phyloP scores from a whole-genome alignment of 2,113 vertebrate genomes.

The Solea solea region DNA sequence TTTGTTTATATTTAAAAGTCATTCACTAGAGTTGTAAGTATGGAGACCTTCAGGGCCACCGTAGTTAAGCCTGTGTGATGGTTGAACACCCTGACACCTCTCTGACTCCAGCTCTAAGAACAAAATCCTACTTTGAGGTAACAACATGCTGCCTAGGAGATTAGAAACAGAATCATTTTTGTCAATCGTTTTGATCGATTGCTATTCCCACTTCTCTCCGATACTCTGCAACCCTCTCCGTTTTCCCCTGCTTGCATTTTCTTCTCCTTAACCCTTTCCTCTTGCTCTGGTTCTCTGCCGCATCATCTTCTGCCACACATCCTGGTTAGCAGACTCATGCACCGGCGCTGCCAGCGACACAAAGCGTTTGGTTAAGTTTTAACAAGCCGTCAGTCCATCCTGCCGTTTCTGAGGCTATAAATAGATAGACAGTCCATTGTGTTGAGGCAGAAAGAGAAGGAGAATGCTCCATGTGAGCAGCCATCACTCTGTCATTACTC shows the following conservation, averaged over 20 bases:
- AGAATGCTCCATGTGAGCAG: background rate
- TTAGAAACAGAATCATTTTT: no score
- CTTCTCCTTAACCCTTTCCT: background rate
- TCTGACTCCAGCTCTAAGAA: no score
- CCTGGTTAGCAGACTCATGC: background rate
- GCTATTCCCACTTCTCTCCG: no score
- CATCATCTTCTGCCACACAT: background rate
- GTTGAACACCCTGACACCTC: no score
- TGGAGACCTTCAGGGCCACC: no score
- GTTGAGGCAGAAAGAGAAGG: conserved; percentile 6
- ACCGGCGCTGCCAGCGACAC: background rate
- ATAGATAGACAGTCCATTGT: conserved; percentile 47
- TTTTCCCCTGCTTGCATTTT: no score
- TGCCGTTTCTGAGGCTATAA: conserved; percentile 29
- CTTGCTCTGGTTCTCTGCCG: background rate
- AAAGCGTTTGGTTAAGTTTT: conserved; percentile 58
- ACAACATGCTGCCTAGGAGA: no score
- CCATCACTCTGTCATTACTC: background rate
- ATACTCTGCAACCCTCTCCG: background rate
- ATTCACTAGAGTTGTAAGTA: no score
- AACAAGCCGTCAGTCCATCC: conserved; percentile 34
- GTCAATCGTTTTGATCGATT: no score
- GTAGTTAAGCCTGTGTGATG: no score
- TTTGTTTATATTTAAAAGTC: no score
- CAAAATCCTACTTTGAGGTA: no score